A percentile compares a stretch with the other conserved stretches of the same genome.
Evolutionary conservation across 1,140 invertebrate genomes (phyloP).

Genomic region (Drosophila prosaltans): DNA sequence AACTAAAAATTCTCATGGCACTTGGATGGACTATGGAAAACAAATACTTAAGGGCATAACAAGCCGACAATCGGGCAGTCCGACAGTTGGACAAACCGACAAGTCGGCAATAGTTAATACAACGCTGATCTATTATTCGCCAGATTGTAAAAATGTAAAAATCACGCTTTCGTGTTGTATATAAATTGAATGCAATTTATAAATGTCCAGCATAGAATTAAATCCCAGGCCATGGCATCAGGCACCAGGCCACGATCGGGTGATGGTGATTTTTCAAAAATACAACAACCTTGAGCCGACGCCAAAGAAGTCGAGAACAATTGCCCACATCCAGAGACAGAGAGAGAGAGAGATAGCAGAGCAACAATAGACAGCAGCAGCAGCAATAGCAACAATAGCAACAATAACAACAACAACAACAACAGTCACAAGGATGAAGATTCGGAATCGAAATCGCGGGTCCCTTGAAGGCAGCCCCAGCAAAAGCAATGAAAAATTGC

Average conservation of each 20-base stretch:
- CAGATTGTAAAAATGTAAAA: constrained; percentile 81
- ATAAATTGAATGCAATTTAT: constrained; percentile 81
- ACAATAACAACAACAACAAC: constrained; percentile 21
- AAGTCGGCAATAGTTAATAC: constrained; percentile 52
- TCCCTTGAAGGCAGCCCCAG: constrained; percentile 47
- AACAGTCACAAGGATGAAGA: constrained; percentile 44
- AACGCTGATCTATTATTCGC: constrained; percentile 80
- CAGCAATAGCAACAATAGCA: not conserved
- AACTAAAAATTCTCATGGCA: not conserved
- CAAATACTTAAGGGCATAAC: constrained; percentile 16
- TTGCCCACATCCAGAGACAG: constrained; percentile 26
- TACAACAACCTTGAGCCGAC: constrained; percentile 71
- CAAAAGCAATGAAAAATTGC: constrained; percentile 76
- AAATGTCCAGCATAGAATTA: constrained; percentile 79
- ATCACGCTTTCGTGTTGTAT: constrained; percentile 81
- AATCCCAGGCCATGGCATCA: constrained; percentile 68
- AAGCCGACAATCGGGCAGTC: constrained; percentile 22
- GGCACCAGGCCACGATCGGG: constrained; percentile 56
- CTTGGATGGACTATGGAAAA: not conserved
- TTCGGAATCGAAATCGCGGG: constrained; percentile 37
- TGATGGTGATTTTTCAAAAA: constrained; percentile 80
- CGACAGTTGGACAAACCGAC: constrained; percentile 6
- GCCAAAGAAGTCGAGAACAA: constrained; percentile 52
- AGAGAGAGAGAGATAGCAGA: constrained; percentile 13
- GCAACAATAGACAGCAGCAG: constrained; percentile 66